Base-by-base conservation (phyloP, 2,888 invertebrate genomes). In the Venustoraphidia nigricollis region DNA sequence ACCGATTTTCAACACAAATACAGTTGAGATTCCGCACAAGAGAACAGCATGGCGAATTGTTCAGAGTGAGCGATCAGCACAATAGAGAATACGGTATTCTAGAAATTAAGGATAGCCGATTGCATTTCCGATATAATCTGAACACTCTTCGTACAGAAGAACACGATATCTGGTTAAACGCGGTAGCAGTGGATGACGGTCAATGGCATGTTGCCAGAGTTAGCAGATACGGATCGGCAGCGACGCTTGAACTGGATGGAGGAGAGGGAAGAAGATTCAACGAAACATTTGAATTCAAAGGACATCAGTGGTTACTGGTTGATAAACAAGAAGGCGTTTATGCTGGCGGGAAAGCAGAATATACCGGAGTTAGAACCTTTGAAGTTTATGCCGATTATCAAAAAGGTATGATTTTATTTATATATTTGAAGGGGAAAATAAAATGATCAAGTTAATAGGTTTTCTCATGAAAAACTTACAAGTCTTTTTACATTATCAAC, bases 161-260 rank as follows among this genome's bases (percentile, higher is more conserved):
- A 64, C 81, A 81, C 52, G 88, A 89, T 60, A 82, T 96, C 57
- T 89, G 90, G 88, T 70, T 94, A 45, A 86, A 87, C 56, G 84
- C 89, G 6, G 84, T 94, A 34, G 79, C 86, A 1, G 93, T 95
- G 2, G 91, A 93, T 60, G 91, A 95, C 63, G 96, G 96, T 1
- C 92, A 93, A 60, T 96, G 96, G 96, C 96, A 97, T 63, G 89
- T 89, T 47, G 92, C 92, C 6, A 79, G 86, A 55, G 88, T 95
- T 0, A 86, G 87, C 57, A 78, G 96, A 48, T 91, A 89, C 57
- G 95, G 95, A 38, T 90, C 90, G 44, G 90, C 92, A 9, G 93
- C 95, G 10, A 89, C 89, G 45, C 70, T 97, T 51, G 90, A 90
- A 64, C 71, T 96, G 54, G 96, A 97, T 62, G 93, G 93, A 3